These are phyloP conservation scores for Lethenteron camtschaticum DNA, from an alignment of 2,113 vertebrate species.

Conservation along the genomic window DNA sequence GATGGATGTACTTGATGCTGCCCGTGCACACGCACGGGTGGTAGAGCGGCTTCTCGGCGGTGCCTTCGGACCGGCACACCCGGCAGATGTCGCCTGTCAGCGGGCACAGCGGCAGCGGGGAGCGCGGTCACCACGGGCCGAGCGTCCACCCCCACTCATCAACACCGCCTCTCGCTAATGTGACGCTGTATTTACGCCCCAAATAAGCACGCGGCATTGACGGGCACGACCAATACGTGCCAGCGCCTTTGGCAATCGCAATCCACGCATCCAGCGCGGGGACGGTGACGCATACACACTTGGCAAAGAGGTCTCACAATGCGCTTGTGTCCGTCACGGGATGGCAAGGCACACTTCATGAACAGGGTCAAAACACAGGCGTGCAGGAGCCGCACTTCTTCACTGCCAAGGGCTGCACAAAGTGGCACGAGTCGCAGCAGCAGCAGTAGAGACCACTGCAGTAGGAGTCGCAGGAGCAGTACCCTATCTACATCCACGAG, in stretches of 20 bases:
- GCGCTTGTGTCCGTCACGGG: too few relatives aligned
- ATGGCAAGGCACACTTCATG: too few relatives aligned
- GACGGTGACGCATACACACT: too few relatives aligned
- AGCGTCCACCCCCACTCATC: not conserved
- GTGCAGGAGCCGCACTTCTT: too few relatives aligned
- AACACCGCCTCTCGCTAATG: not conserved
- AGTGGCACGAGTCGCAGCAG: too few relatives aligned
- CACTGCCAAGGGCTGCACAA: too few relatives aligned
- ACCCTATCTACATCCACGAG: too few relatives aligned
- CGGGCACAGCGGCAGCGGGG: conserved; percentile 10
- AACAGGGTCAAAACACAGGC: too few relatives aligned
- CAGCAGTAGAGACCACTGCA: too few relatives aligned
- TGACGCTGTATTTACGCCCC: not conserved
- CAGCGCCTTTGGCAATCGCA: conserved; percentile 61
- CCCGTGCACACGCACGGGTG: conserved; percentile 96
- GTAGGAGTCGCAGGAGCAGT: too few relatives aligned
- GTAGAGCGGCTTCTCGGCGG: conserved; percentile 82
- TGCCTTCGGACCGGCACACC: conserved; percentile 93
- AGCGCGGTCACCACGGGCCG: not conserved
- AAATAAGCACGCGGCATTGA: conserved; percentile 17
- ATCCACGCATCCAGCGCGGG: conserved; percentile 9
- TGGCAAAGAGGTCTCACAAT: too few relatives aligned
- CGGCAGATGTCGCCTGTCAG: conserved; percentile 70
- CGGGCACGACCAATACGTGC: conserved; percentile 66
- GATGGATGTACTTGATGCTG: conserved; percentile 99